Evolutionary conservation across 2,113 vertebrate genomes (phyloP), one percentile per base, ranked within the genome.

Genomic region (Brachyhypopomus gauderio): DNA sequence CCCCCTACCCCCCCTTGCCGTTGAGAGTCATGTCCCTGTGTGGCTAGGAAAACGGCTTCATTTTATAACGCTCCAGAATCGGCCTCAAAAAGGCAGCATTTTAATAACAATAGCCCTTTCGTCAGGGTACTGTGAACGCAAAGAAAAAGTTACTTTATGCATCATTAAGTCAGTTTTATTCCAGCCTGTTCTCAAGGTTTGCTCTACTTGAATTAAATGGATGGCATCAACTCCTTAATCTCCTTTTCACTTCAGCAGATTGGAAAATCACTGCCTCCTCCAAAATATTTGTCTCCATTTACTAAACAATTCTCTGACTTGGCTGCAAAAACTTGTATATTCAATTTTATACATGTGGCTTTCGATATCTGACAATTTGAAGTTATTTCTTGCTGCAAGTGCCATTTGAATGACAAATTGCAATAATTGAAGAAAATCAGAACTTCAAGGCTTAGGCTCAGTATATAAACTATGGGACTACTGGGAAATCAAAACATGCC

Each of bases 11-110:
- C 90, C 91, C 92, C 92, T 92, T 91, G 72, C 63, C 64, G 20
- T 87, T 85, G 84, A 83, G 88, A 88, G 86, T 90, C 72, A 45
- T 64, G 72, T 76, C 84, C 84, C 86, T 74, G 55, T 83, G 86
- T 89, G 85, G 88, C 55, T n/a, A 60, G 41, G 48, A 60, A 83
- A 89, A 89, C 80, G 75, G 89, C 91, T 90, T 69, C 88, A 85
- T 87, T 86, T 87, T 62, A 22, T 83, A 85, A 88, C 89, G 85
- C 90, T 91, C 83, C 85, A 78, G 84, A 90, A 88, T 83, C 79
- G 77, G 84, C 64, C 91, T 90, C 88, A 89, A 90, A 93, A 95
- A 94, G 94, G 94, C 92, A 92, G 93, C 66, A 84, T 85, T 86
- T 85, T 85, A 83, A 81, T 86, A 88, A 88, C 88, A 88, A 86